Base-by-base conservation (phyloP, 2,888 invertebrate species). In the Lycia hirtaria region DNA sequence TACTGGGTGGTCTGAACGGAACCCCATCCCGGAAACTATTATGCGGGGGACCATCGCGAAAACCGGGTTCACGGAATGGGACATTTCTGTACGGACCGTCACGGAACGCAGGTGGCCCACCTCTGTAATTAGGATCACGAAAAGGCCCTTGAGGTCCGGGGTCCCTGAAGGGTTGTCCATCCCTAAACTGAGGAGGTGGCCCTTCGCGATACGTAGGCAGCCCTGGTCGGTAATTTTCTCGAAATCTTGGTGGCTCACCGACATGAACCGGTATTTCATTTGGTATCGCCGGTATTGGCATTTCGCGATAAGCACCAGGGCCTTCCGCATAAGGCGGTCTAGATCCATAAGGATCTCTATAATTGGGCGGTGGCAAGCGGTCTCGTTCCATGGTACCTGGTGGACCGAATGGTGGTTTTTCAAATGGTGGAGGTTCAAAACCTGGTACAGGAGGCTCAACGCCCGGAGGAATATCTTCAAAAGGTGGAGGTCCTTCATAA, bases 371-470 rank as follows among this genome's bases (percentile, higher is more conserved):
- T 26, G 84, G 86, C 35, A 87, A 66, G 59, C 91, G 81, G 30
- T 92, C 90, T 6, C 89, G 84, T 43, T 91, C 90, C 41, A 85
- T 69, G 12, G 78, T 59, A 12, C 83, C 83, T 4, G 85, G 76
- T 43, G 86, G 83, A 17, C 82, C 86, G 65, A 89, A 88, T 7
- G 80, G 57, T n/a, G 87, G 87, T 68, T 92, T 92, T 68, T 93
- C 93, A 69, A 93, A 93, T 9, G 93, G 92, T 0, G 93, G 89
- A 19, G 92, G 91, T 73, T 94, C 94, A 73, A 93, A 93, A 19
- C 94, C 94, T 32, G 94, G 94, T 15, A 93, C 92, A 0, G 94
- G 93, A 4, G 94, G 94, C 72, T 94, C 94, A 1, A 94, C 94
- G 10, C 94, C 94, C 6, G 94, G 94, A 12, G 94, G 94, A 55